Evolutionary conservation across 2,113 vertebrate genomes (phyloP), one percentile per base, ranked within the genome.

Genomic region (Centropus bengalensis): DNA sequence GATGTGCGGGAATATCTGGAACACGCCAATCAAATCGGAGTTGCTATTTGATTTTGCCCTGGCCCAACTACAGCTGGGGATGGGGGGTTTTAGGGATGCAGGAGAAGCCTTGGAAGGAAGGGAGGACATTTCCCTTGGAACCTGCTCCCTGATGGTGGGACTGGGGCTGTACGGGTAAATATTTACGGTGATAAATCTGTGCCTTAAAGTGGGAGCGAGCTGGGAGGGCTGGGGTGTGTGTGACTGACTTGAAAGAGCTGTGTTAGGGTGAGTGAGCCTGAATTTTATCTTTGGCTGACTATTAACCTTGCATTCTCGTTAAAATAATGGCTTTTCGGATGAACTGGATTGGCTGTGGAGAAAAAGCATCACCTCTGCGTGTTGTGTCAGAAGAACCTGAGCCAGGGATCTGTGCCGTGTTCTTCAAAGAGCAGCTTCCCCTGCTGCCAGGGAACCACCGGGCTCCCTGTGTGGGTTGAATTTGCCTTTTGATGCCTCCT

Each of bases 341-440:
- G 21, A 82, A 27, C 6, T 12, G 12, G 51, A 36, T 14, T 36
- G 63, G 27, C 22, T 58, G 52, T 9, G 3, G 12, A 17, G 66
- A 42, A 36, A 22, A 82, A 64, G 62, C 36, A 82, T 32, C 14
- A 12, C 20, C 47, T 1, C 18, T 19, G 66, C 1, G 0, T 18
- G 20, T 30, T 64, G 83, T 87, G 91, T 73, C 42, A 32, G 64
- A 78, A 81, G 51, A 89, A 20, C 55, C 5, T 1, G 15, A 68
- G 18, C n/a, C 32, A 4, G 44, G 44, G 27, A 33, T 60, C 71
- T 23, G 40, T 16, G 12, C 52, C 0, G 0, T 2, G 0, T 19
- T 64, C 77, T 79, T 88, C 63, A 8, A 58, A 62, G 51, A 45
- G 14, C 5, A 47, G 38, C 44, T 91, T 67, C 80, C 27, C 36